Evolutionary conservation across 2,888 invertebrate species (phyloP).

Genomic region (Cephus pulcher): DNA sequence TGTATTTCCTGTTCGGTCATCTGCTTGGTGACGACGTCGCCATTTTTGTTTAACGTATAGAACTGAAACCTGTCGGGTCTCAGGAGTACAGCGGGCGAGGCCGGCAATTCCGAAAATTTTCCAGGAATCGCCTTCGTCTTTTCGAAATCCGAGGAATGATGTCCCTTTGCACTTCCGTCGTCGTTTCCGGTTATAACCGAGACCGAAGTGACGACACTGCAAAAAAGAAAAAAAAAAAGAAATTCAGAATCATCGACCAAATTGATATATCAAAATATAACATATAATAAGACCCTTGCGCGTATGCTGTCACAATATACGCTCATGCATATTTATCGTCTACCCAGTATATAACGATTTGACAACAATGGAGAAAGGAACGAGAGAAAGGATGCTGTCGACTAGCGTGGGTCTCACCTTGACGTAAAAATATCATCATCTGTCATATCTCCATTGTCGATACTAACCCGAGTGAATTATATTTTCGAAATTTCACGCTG

Average conservation of each 20-base stretch:
- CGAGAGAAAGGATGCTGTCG: not conserved
- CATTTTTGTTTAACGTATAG: conserved; percentile 87
- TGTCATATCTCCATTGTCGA: too few species aligned
- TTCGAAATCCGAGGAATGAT: conserved; percentile 66
- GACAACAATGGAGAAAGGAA: not conserved
- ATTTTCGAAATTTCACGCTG: too few species aligned
- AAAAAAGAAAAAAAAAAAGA: conserved; percentile 43
- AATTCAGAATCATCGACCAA: not conserved
- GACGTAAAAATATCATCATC: not conserved
- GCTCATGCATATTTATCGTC: not conserved
- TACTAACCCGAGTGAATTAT: too few species aligned
- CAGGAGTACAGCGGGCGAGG: conserved; percentile 81
- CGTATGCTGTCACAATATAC: not conserved
- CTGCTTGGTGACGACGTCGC: conserved; percentile 82
- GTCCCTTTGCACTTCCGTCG: conserved; percentile 66
- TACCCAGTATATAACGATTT: not conserved
- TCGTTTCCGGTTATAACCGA: conserved; percentile 71
- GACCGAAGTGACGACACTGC: conserved; percentile 75
- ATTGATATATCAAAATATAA: not conserved
- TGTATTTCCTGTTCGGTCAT: conserved; percentile 90
- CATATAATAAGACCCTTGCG: too few species aligned
- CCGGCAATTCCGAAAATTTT: conserved; percentile 60
- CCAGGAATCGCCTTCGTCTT: conserved; percentile 67
- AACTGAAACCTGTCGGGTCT: conserved; percentile 89
- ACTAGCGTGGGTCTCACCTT: not conserved